Evolutionary conservation across 2,797 vertebrate genomes (phyloP).

Genomic region (Anas georgica): DNA sequence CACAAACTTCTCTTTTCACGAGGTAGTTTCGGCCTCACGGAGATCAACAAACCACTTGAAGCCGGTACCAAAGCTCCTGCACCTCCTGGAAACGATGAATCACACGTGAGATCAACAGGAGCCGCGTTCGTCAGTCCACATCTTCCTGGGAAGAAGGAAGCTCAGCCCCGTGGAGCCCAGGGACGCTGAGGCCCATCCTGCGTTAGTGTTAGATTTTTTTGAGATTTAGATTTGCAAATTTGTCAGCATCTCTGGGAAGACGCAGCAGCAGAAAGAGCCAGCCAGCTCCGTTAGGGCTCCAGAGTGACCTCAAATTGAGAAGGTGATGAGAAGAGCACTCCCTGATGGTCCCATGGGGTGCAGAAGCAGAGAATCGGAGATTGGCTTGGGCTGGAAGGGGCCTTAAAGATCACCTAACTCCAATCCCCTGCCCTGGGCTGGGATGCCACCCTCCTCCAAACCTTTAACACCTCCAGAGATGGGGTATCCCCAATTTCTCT

Average conservation of each 20-base stretch:
- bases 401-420: too few species aligned
- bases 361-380: neutral
- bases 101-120: fast-evolving
- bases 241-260: neutral
- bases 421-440: too few species aligned
- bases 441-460: too few species aligned
- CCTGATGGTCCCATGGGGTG: neutral
- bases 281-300: neutral
- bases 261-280: neutral
- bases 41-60: neutral
- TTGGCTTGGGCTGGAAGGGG: too few species aligned
- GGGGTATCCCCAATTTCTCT: too few species aligned
- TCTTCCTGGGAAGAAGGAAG: neutral
- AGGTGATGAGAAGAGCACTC: neutral
- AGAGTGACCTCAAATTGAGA: neutral
- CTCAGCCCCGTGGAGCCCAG: neutral
- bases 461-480: too few species aligned
- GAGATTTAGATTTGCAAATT: neutral
- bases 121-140: neutral
- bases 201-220: neutral
- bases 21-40: neutral
- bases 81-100: neutral
- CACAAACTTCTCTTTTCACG: neutral
- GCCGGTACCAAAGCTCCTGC: neutral
- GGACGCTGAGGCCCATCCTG: neutral